A percentile compares a stretch with the other conserved stretches of the same genome.
phyloP scores from a whole-genome alignment of 35 echinoderm and acorn worm genomes.

The Acanthaster planci region DNA sequence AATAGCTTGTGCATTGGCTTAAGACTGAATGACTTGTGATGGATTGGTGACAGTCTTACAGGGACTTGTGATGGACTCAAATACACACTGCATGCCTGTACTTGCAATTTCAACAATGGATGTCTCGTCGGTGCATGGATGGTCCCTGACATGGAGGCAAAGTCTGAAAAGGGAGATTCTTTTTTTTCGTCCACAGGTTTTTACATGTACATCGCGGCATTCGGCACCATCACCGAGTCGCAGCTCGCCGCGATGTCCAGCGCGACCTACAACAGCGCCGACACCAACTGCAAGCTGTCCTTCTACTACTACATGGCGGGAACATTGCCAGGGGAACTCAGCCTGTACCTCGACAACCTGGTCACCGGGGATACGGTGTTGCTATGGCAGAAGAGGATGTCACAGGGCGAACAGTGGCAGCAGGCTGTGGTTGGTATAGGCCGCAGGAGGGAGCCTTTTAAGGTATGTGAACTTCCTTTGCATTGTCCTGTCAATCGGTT shows the following conservation, averaged over 20 bases:
- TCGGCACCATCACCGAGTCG: not conserved
- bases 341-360: conserved; percentile 18
- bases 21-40: no score
- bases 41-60: no score
- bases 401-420: conserved; percentile 31
- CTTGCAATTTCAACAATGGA: no score
- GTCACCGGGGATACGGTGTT: not conserved
- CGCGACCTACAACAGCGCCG: conserved; percentile 23
- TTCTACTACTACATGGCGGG: conserved; percentile 51
- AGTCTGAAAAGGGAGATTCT: no score
- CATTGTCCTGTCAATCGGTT: no score
- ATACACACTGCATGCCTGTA: no score
- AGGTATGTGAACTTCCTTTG: not conserved
- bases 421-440: conserved; percentile 36
- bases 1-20: no score
- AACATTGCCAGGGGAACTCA: conserved; percentile 9
- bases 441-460: conserved; percentile 18
- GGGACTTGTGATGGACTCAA: no score
- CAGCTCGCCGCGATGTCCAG: conserved; percentile 38
- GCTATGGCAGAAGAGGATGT: conserved; percentile 34
- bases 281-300: conserved; percentile 1
- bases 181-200: conserved; percentile 12
- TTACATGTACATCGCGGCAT: conserved; percentile 45
- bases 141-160: no score
- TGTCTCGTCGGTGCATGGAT: no score